Evolutionary conservation across 2,113 vertebrate genomes (phyloP).

Genomic region (Arizona elegans): DNA sequence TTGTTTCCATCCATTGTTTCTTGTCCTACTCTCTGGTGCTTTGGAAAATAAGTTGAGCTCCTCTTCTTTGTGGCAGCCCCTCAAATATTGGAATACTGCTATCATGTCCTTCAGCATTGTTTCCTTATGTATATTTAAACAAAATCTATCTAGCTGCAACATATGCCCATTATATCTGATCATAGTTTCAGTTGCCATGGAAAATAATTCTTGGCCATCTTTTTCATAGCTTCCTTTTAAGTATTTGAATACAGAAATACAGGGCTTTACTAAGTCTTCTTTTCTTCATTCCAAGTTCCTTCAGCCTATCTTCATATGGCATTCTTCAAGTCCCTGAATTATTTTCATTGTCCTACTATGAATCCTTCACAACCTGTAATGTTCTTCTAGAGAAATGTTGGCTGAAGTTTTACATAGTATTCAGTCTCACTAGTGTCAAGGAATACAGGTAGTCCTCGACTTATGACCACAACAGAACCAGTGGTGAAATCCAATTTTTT

Average conservation of each 20-base stretch:
- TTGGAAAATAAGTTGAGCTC: not conserved
- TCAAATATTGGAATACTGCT: not conserved
- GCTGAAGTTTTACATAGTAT: not conserved
- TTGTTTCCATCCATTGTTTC: not conserved
- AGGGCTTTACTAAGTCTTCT: not conserved
- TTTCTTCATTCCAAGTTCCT: not conserved
- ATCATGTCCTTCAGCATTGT: not conserved
- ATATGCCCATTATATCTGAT: not conserved
- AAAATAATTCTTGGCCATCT: not conserved
- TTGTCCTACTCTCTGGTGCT: not conserved
- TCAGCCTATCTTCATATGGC: not conserved
- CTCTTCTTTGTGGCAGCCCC: not conserved
- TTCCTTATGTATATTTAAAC: not conserved
- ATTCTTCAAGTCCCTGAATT: not conserved
- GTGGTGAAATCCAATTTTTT: too few species aligned
- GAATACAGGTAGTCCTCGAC: not conserved
- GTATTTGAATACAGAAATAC: not conserved
- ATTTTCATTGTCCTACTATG: not conserved
- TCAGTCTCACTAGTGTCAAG: not conserved
- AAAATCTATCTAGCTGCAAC: not conserved
- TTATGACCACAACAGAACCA: too few species aligned
- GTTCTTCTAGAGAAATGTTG: not conserved
- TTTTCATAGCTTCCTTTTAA: not conserved
- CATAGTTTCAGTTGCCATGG: not conserved
- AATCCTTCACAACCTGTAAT: not conserved